phyloP scores from a whole-genome alignment of 2,888 invertebrate genomes.

The Nemoura dubitans region DNA sequence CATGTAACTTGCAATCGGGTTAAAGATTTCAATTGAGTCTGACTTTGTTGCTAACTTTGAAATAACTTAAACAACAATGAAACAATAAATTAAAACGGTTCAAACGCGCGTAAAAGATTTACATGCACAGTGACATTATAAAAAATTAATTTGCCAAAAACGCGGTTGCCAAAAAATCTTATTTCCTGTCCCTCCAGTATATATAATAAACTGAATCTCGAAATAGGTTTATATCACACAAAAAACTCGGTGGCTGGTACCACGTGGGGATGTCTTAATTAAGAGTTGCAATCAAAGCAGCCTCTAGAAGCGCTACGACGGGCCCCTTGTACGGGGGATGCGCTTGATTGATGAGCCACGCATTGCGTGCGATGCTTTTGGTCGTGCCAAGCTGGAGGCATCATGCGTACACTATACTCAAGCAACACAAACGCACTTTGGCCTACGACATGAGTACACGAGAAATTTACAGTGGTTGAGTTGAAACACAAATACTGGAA shows the following conservation, averaged over 20 bases:
- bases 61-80: too few relatives aligned
- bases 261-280: not conserved
- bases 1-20: too few relatives aligned
- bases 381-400: not conserved
- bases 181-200: not conserved
- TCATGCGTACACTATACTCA: not conserved
- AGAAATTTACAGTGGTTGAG: too few relatives aligned
- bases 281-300: not conserved
- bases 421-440: not conserved
- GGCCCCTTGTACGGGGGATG: not conserved
- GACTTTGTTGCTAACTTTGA: too few relatives aligned
- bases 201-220: not conserved
- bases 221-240: conserved; percentile 9
- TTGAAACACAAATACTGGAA: too few relatives aligned
- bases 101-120: not conserved
- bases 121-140: not conserved
- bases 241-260: not conserved
- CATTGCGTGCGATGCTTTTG: not conserved
- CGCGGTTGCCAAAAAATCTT: not conserved
- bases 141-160: conserved; percentile 8
- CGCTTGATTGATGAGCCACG: not conserved
- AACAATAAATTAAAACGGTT: not conserved
- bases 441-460: too few relatives aligned
- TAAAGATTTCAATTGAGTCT: too few relatives aligned
- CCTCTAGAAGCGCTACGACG: not conserved